These are phyloP conservation scores for Acanthoscelides obtectus DNA, from an alignment of 2,888 invertebrate species.

Conservation along the genomic window DNA sequence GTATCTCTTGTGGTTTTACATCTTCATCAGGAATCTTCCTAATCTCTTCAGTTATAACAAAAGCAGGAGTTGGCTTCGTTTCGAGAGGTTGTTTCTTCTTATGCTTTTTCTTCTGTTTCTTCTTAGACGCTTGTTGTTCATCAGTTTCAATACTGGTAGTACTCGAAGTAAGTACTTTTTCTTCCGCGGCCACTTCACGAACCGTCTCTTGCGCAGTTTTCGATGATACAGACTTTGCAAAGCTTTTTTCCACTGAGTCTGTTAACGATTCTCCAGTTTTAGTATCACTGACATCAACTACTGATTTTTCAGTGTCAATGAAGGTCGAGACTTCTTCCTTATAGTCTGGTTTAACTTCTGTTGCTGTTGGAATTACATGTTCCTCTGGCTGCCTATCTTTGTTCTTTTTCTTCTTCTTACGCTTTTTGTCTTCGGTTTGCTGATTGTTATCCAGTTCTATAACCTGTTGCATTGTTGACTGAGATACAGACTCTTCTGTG, in stretches of 20 bases:
- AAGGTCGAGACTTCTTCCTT: background rate
- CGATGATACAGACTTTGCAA: background rate
- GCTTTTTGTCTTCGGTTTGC: constrained; percentile 5
- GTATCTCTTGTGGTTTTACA: background rate
- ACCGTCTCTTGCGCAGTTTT: background rate
- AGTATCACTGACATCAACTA: background rate
- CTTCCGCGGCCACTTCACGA: background rate
- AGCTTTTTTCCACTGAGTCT: background rate
- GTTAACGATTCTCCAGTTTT: background rate
- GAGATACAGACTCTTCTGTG: background rate
- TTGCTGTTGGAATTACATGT: background rate
- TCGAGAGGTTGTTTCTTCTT: constrained; percentile 1
- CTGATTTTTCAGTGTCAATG: background rate
- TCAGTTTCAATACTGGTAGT: background rate
- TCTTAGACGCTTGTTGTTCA: constrained; percentile 1
- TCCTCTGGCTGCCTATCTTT: background rate
- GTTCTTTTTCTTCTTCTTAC: constrained; percentile 1
- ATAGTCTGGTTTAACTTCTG: background rate
- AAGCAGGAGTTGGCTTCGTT: constrained; percentile 8
- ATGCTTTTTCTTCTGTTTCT: background rate
- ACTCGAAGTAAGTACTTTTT: background rate
- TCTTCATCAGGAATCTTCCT: constrained; percentile 6
- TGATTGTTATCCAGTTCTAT: background rate
- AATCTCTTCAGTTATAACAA: constrained; percentile 22
- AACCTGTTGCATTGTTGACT: background rate